Conservation (phyloP, 2,797 vertebrate species). For the Dromococcyx pavoninus region DNA sequence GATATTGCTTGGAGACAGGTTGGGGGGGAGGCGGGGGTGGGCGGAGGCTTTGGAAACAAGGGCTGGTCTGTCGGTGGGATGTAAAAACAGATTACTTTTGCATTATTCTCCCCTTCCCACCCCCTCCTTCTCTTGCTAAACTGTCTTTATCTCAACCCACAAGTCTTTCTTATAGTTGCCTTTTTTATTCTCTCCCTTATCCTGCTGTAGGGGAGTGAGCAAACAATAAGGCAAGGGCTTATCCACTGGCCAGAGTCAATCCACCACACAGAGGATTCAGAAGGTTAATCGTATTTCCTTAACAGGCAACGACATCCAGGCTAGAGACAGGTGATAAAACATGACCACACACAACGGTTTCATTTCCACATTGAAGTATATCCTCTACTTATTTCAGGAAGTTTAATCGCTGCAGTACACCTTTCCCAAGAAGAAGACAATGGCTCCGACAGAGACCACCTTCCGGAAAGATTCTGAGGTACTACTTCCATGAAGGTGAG, state of each 20-base stretch:
- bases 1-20: not conserved
- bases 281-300: not conserved
- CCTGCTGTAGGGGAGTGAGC: fast-evolving
- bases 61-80: not conserved
- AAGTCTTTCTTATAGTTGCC: not conserved
- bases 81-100: not conserved
- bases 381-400: not conserved
- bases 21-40: no score
- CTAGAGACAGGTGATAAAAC: not conserved
- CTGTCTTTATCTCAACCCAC: not conserved
- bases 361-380: not conserved
- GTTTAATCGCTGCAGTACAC: not conserved
- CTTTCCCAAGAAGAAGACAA: not conserved
- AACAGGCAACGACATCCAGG: not conserved
- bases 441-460: not conserved
- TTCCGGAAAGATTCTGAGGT: not conserved
- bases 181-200: not conserved
- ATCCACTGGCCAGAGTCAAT: not conserved
- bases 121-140: not conserved
- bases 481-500: not conserved
- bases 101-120: no score
- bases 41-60: not conserved
- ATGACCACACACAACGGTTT: not conserved
- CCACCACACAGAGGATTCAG: not conserved
- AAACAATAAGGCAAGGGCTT: not conserved